These are phyloP conservation scores for Myocastor coypus DNA, from an alignment of 2,113 vertebrate genomes.

Conservation along the genomic window DNA sequence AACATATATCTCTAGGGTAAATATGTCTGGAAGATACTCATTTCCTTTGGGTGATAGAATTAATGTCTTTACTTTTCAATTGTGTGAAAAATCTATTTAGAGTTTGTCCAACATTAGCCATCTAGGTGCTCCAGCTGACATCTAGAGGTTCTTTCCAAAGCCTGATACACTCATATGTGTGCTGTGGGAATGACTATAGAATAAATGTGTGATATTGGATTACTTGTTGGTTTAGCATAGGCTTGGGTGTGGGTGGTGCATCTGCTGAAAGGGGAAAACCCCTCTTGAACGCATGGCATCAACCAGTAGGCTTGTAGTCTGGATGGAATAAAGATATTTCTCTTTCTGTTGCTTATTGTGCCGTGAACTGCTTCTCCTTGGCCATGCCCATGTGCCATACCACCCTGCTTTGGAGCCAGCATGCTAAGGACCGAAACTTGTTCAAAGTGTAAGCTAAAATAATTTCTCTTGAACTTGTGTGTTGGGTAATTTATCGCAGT, in stretches of 20 bases:
- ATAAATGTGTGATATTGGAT: not conserved
- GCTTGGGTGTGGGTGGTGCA: not conserved
- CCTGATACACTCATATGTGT: not conserved
- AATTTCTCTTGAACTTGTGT: not conserved
- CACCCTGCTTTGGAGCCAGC: not conserved
- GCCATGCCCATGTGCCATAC: not conserved
- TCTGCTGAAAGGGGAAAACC: not conserved
- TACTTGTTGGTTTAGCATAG: not conserved
- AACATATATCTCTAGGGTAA: not conserved
- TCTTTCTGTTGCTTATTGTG: not conserved
- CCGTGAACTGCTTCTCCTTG: not conserved
- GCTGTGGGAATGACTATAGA: not conserved
- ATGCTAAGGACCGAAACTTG: not conserved
- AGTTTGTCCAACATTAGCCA: not conserved
- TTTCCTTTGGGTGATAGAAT: not conserved
- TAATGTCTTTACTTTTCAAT: not conserved
- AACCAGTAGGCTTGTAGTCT: not conserved
- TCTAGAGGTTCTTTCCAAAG: not conserved
- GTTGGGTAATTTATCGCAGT: not conserved
- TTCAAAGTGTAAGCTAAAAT: not conserved
- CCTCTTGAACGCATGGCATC: too few species aligned
- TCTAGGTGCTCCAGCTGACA: not conserved
- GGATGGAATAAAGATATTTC: not conserved
- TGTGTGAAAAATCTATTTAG: not conserved
- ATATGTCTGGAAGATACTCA: not conserved